Conservation (phyloP, 2,888 invertebrate genomes). For the Agrilus mali region DNA sequence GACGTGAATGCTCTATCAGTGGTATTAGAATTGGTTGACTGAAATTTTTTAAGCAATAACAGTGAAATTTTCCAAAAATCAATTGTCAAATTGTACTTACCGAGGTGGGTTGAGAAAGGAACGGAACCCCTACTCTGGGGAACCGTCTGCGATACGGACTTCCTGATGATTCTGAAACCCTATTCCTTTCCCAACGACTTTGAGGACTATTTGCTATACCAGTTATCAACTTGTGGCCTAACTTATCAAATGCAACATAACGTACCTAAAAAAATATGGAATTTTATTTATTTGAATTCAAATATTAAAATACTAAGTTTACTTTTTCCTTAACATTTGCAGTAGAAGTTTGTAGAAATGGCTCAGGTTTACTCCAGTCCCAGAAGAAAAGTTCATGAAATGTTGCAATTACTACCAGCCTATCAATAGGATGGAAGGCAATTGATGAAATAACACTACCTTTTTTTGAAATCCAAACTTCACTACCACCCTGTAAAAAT, state of each 20-base stretch:
- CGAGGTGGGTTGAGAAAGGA: background rate
- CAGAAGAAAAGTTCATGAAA: constrained; percentile 77
- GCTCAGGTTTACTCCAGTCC: constrained; percentile 74
- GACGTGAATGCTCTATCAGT: constrained; percentile 23
- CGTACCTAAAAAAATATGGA: constrained; percentile 34
- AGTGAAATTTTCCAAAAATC: background rate
- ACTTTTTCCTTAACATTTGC: constrained; percentile 69
- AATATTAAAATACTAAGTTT: constrained; percentile 19
- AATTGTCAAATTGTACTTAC: background rate
- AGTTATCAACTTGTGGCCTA: constrained; percentile 71
- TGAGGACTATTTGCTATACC: constrained; percentile 59
- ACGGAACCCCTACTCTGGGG: background rate
- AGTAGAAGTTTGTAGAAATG: constrained; percentile 65
- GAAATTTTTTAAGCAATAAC: constrained; percentile 1
- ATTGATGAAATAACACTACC: constrained; percentile 72
- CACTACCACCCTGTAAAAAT: constrained; percentile 62
- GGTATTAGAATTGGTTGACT: constrained; percentile 2
- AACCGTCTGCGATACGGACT: constrained; percentile 24
- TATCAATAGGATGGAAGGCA: constrained; percentile 75
- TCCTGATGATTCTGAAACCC: constrained; percentile 24
- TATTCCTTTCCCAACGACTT: constrained; percentile 38
- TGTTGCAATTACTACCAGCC: constrained; percentile 74
- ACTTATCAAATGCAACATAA: constrained; percentile 72
- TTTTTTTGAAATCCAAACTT: constrained; percentile 64
- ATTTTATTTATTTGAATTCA: constrained; percentile 1